Base-by-base conservation (phyloP, 1,140 invertebrate genomes). In the Rhizoglyphus robini region DNA sequence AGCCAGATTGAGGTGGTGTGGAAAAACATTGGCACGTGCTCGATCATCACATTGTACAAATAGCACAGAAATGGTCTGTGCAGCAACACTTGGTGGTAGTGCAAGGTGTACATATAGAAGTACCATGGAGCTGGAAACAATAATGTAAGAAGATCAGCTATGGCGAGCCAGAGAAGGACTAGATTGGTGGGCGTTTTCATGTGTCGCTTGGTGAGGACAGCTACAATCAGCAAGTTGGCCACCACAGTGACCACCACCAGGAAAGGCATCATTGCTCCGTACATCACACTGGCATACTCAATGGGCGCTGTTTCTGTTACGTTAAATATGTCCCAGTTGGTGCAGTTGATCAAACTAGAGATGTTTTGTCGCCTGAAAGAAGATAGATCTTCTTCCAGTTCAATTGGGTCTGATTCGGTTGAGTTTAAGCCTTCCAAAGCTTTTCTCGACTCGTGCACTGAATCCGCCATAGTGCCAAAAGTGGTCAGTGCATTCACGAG, bases 1-100 rank as follows among this genome's bases (percentile, higher is more conserved):
- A 93, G 76, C 88, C 90, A 93, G 48, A 93, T 90, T 66, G 88
- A 91, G 0, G 88, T 86, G 1, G 90, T 93, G 78, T 93, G 90
- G 74, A 91, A 93, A 73, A 91, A 81, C 25, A 87, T 87, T 1
- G 90, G 90, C 67, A 93, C 69, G 0, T 74, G 67, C 65, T 88
- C 87, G 72, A 86, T 85, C 73, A 74, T 72, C 70, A 83, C 81
- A 69, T 80, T 82, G 80, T 84, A 90, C 0, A 84, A 82, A 72
- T 87, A 86, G 73, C 90, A 92, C 58, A 51, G 74, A 36, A 4
- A 25, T 5, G n/a, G n/a, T 4, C 46, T 29, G 27, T 64, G 38
- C 65, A 89, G 73, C 27, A 27, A 60, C 72, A 86, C 85, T 73
- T 84, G 83, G 72, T 91, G 87, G 75, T 90, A 86, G 30, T 87